These are phyloP conservation scores for Ichneumon xanthorius DNA, from an alignment of 2,888 invertebrate genomes.

Conservation along the genomic window DNA sequence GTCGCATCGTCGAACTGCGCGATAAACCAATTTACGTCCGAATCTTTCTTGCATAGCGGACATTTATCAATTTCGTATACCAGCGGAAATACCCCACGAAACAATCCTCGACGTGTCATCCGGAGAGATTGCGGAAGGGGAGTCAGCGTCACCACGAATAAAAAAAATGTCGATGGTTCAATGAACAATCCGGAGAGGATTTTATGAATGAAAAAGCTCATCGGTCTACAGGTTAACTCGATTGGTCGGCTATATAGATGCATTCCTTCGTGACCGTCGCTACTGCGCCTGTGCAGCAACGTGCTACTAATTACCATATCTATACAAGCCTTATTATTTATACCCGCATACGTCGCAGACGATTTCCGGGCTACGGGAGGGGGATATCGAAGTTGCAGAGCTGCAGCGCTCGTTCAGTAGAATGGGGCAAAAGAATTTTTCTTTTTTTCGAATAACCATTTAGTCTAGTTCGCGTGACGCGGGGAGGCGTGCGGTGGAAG, in stretches of 20 bases:
- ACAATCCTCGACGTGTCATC: not conserved
- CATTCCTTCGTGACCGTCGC: not conserved
- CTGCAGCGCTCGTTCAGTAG: not conserved
- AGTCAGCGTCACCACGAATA: not conserved
- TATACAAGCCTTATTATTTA: conserved; percentile 49
- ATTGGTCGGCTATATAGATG: conserved; percentile 15
- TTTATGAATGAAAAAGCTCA: conserved; percentile 14
- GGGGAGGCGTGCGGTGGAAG: not conserved
- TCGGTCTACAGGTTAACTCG: not conserved
- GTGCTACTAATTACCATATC: conserved; percentile 47
- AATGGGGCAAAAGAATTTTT: not conserved
- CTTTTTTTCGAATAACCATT: not conserved
- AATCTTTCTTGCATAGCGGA: not conserved
- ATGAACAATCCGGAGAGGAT: not conserved
- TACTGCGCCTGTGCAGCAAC: conserved; percentile 19
- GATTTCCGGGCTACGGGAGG: conserved; percentile 40
- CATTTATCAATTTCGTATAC: conserved; percentile 4
- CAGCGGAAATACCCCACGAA: conserved; percentile 7
- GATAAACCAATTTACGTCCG: not conserved
- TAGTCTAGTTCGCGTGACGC: not conserved
- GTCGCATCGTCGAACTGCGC: conserved; percentile 17
- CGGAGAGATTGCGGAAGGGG: not conserved
- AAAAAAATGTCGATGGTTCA: not conserved
- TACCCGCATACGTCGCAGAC: conserved; percentile 42
- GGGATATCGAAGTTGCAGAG: not conserved